Evolutionary conservation across 1,140 invertebrate species (phyloP), one percentile per base, ranked within the genome.

Genomic region (Pseudoatta argentina): DNA sequence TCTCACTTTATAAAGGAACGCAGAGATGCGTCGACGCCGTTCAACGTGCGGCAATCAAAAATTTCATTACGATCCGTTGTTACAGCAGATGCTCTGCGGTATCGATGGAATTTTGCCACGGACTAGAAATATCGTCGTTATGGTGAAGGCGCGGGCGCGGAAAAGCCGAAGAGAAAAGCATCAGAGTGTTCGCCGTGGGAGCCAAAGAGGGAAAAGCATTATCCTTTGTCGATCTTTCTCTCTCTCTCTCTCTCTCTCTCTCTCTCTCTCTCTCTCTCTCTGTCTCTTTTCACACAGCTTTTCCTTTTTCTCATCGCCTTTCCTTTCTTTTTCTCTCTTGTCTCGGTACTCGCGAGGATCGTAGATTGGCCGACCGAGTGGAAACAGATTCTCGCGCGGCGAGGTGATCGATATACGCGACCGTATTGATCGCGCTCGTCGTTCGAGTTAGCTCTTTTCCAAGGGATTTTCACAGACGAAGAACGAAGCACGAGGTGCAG

Each of bases 391-490:
- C 63, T 88, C 59, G 59, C 51, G 72, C 64, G 75, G 24, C 53
- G 57, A 8, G 55, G 71, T 57, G 69, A 83, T 83, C 79, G 69
- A 83, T 89, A 87, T 66, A 76, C 53, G 72, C 44, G 53, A 51
- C 39, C 30, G 89, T 89, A 91, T 91, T 86, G 90, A 91, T 91
- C 89, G 48, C 12, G 44, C 69, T 90, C 85, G 85, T 87, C 81
- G 89, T 53, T 55, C 69, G 86, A 88, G 83, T 90, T 87, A 87
- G 76, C 85, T 91, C 89, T 91, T 89, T 91, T 85, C 71, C 85
- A 51, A 79, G 48, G 73, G 87, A 87, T 90, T 90, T 87, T 88
- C 77, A 61, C 30, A 30, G n/a, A 81, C 44, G 16, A 21, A 64
- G 39, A 48, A 24, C 14, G 39, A 51, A 66, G 61, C 14, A 27